Evolutionary conservation across 2,113 vertebrate genomes (phyloP).

Genomic region (Nycticryphes semicollaris): DNA sequence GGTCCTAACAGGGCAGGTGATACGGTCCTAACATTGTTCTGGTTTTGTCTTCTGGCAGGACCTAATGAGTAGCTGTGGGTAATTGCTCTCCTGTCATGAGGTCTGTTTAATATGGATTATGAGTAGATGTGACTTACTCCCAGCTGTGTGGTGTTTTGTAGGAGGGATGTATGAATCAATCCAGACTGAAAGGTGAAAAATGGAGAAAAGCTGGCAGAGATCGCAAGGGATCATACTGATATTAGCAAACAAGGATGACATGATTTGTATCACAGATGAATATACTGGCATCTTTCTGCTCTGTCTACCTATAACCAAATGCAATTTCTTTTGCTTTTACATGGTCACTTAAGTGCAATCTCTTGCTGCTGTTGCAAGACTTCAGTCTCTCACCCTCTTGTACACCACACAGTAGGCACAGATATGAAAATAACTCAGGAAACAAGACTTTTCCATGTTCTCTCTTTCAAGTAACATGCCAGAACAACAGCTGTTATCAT

Average conservation of each 20-base stretch:
- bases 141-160: not conserved
- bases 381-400: not conserved
- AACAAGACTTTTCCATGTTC: not conserved
- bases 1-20: not conserved
- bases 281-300: not conserved
- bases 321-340: not conserved
- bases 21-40: not conserved
- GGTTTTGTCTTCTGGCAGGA: not conserved
- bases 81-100: not conserved
- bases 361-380: not conserved
- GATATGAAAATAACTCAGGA: not conserved
- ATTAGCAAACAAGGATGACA: not conserved
- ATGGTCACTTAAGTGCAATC: not conserved
- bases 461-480: not conserved
- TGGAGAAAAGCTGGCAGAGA: not conserved
- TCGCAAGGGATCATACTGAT: not conserved
- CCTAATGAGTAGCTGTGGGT: not conserved
- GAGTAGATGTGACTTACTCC: not conserved
- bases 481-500: slow-evolving; percentile 3
- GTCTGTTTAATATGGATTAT: not conserved
- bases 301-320: not conserved
- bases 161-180: not conserved
- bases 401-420: not conserved
- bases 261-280: not conserved
- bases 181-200: not conserved